phyloP scores from a whole-genome alignment of 1,140 invertebrate genomes.

The Stegodyphus mimosarum region DNA sequence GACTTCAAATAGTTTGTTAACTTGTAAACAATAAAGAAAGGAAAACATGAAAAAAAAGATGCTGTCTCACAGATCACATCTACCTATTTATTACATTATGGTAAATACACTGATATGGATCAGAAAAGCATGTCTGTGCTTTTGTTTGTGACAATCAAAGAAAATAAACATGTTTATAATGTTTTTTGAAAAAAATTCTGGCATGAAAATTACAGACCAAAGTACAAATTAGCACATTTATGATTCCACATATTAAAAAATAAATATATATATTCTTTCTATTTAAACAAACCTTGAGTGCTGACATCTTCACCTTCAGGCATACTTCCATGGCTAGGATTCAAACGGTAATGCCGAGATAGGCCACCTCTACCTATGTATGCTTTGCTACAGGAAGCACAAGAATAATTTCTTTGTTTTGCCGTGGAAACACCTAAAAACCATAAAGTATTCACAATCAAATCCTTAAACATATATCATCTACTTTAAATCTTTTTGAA shows the following conservation, averaged over 20 bases:
- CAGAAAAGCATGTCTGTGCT: no score
- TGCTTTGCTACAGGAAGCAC: conserved; percentile 68
- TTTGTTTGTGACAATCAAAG: no score
- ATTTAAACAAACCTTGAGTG: conserved; percentile 45
- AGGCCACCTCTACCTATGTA: conserved; percentile 69
- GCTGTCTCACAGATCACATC: no score
- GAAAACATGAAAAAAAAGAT: no score
- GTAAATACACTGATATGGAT: no score
- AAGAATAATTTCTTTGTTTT: conserved; percentile 67
- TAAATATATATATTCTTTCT: no score
- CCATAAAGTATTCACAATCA: no score
- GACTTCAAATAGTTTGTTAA: no score
- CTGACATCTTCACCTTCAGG: conserved; percentile 63
- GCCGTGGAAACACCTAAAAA: conserved; percentile 62
- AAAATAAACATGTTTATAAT: conserved; percentile 3
- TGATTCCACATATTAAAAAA: not conserved
- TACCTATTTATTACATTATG: no score
- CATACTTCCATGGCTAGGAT: conserved; percentile 74
- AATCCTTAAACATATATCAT: no score
- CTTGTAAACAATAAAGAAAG: no score
- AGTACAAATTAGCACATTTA: not conserved
- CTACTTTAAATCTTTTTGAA: no score
- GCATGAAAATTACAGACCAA: not conserved
- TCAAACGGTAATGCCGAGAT: conserved; percentile 74
- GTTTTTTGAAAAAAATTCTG: not conserved